Evolutionary conservation across 2,797 vertebrate species (phyloP), one percentile per base, ranked within the genome.

Genomic region (Neopelma chrysocephalum): DNA sequence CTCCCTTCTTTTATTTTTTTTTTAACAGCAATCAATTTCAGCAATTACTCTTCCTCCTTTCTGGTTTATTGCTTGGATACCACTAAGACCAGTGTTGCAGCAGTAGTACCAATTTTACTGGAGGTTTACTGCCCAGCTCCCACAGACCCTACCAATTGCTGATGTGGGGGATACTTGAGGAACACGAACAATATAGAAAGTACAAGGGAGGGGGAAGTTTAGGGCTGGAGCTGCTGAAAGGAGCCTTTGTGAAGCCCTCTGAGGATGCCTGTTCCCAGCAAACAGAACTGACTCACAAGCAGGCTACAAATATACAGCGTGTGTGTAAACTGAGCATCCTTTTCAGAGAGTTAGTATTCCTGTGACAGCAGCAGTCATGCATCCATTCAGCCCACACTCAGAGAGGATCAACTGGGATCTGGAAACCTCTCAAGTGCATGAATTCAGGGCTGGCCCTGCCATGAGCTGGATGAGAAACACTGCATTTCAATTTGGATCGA

Each of bases 21-120:
- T 72, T 70, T 6, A 22, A 13, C 18, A 57, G 54, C 57, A 90
- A 88, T 93, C 91, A 90, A 94, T 94, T 91, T 81, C 72, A 83
- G 54, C 82, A 83, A 78, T 96, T 93, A 72, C 7, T 91, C 34
- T 88, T 88, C 42, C 26, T 83, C 17, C 34, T 57, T 64, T 77
- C 76, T 69, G 10, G 12, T 90, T 94, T 88, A 83, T 65, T 94
- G 76, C 57, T 61, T 91, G 50, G 32, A 12, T 68, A 68, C 53
- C 11, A 10, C 60, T 43, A 69, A 61, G 27, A 22, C 42, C 65
- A 68, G 10, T 31, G 42, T 42, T 88, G 38, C 27, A 54, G 47
- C 3, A 54, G 40, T 9, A 38, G 10, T 26, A 71, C 31, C 38
- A 81, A 13, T 83, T 89, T 90, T 80, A 50, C n/a, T 65, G 45